Conservation (phyloP, 2,797 vertebrate genomes). For the Tadarida brasiliensis region DNA sequence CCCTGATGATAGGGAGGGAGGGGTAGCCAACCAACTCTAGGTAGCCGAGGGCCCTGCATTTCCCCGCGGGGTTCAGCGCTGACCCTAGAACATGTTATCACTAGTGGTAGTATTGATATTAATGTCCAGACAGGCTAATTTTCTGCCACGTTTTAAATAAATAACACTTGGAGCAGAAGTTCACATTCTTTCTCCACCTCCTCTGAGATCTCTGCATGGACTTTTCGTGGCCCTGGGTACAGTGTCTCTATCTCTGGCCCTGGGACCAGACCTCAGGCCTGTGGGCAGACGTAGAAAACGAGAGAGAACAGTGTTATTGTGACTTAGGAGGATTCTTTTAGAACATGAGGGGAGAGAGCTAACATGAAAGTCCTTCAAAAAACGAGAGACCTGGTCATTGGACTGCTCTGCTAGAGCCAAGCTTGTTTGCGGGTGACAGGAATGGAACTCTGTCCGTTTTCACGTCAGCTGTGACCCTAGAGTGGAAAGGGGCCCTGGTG, state of each 20-base stretch:
- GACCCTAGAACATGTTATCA: neutral
- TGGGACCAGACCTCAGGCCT: no score
- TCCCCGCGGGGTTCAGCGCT: neutral
- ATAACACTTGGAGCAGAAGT: neutral
- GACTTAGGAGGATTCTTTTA: neutral
- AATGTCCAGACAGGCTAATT: neutral
- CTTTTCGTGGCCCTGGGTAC: accelerated
- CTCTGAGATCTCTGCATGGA: accelerated
- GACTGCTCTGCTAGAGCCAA: neutral
- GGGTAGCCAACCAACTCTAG: accelerated
- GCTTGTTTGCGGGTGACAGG: neutral
- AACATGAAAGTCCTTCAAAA: neutral
- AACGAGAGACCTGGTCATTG: no score
- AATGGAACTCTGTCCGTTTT: no score
- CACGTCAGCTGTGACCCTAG: no score
- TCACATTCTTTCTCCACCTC: neutral
- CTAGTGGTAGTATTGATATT: no score
- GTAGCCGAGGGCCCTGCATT: neutral
- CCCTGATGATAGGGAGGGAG: neutral
- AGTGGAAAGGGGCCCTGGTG: no score
- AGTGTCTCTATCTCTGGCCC: neutral
- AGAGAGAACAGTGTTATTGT: accelerated
- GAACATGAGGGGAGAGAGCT: neutral
- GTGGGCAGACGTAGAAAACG: neutral
- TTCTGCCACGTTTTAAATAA: neutral